Evolutionary conservation across 2,797 vertebrate genomes (phyloP).

Genomic region (Channa striata): DNA sequence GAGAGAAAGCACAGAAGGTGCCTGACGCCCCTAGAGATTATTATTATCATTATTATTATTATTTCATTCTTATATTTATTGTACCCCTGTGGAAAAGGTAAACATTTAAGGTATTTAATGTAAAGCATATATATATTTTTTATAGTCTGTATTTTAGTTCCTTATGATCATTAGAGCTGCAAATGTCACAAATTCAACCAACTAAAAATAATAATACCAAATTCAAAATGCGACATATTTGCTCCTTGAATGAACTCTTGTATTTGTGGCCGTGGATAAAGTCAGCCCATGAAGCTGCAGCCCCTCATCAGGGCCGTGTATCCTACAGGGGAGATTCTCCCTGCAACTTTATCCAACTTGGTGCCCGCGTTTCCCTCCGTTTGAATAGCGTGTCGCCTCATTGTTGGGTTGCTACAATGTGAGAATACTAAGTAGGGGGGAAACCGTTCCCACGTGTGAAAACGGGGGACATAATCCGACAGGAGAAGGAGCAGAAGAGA

Average conservation of each 20-base stretch:
- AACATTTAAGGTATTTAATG: too few relatives aligned
- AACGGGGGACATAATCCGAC: constrained; percentile 70
- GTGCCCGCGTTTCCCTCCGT: constrained; percentile 65
- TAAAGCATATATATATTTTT: too few relatives aligned
- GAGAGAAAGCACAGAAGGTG: neutral
- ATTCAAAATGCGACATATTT: constrained; percentile 43
- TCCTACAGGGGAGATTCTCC: constrained; percentile 69
- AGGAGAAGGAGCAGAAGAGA: constrained; percentile 62
- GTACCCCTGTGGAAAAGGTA: neutral
- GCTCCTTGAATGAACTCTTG: constrained; percentile 38
- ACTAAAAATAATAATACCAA: neutral
- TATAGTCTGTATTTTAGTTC: constrained; percentile 6
- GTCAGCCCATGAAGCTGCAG: constrained; percentile 45
- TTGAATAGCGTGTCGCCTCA: constrained; percentile 80
- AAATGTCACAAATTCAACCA: neutral
- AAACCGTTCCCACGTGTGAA: constrained; percentile 83
- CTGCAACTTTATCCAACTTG: constrained; percentile 73
- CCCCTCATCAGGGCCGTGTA: constrained; percentile 45
- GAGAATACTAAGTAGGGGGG: constrained; percentile 80
- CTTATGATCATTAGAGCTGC: neutral
- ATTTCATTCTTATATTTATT: neutral
- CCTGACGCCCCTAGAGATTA: neutral
- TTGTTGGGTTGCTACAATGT: constrained; percentile 80
- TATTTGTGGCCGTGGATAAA: constrained; percentile 45
- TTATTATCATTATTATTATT: constrained; percentile 5